Evolutionary conservation across 2,888 invertebrate species (phyloP), one percentile per base, ranked within the genome.

Genomic region (Stegophylla sp.): DNA sequence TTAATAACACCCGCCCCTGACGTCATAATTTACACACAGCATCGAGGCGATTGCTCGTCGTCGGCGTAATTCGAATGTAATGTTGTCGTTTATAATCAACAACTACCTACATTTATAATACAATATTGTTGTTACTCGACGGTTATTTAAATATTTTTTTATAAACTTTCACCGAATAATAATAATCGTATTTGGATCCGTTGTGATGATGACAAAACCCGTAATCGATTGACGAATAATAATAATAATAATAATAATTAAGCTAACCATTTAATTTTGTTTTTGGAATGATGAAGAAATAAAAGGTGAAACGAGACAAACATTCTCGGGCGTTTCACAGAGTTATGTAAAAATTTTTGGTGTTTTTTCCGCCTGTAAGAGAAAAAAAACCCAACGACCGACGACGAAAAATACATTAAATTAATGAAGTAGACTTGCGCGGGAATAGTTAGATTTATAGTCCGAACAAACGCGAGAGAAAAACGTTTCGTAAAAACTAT

Each of bases 91-190:
- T 56, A 20, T n/a, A n/a, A 56, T 56, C 20, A 20, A 20, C 7
- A 56, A 56, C 34, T 34, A 34, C 7, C 3, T 34, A 34, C 3
- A 34, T 34, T 5, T 34, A 23, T 53, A 53, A 53, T 53, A n/a
- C 17, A 63, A 34, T n/a, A 61, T 17, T 34, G 10, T 64, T 64
- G 41, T 64, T 41, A 41, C 3, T 41, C 63, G 10, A 34, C n/a
- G 12, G 20, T n/a, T 41, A 64, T 64, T 64, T 34, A 34, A 34
- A 34, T 34, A 34, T 34, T n/a, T n/a, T n/a, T n/a, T 20, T 20
- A 3, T 10, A 64, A 12, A 64, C 63, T 64, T 64, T 64, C 63
- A 64, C 63, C 63, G 20, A 64, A 64, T n/a, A 41, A n/a, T 41
- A 64, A 64, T n/a, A 41, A n/a, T 41, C 41, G n/a, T n/a, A 41